Base-by-base conservation (phyloP, 2,888 invertebrate genomes). In the Lasioglossum morio region DNA sequence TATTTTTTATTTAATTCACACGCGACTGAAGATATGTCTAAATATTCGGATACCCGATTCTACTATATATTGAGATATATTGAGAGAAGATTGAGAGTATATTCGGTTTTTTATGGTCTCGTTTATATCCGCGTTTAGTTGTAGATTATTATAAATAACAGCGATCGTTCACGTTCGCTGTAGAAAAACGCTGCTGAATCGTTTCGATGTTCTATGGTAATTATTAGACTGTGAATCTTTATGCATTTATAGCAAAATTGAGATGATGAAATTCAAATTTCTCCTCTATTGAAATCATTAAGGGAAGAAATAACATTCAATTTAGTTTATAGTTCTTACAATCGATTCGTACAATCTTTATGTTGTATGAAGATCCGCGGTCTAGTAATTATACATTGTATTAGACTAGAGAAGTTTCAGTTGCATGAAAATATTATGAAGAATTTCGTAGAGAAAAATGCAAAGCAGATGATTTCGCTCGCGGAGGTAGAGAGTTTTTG, bases 1-100 rank as follows among this genome's bases (percentile, higher is more conserved):
- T 63, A 63, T 63, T 63, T 63, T 63, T 63, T 63, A 63, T 63
- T 63, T 63, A 63, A 63, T 63, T 63, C 63, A 7, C 30, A 5
- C 16, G 1, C 30, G 16, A 27, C 7, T 16, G 30, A 30, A 63
- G 63, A 14, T 30, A 2, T 1, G 16, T 63, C 30, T 30, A 14
- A 27, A 14, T 63, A 16, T 63, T 30, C 63, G 7, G 27, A 30
- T 2, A 30, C 63, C 30, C 16, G 30, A 7, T 63, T n/a, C n/a
- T 12, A 7, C 7, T 30, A 5, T 63, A 30, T 0, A 63, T 63
- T 30, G 16, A 16, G 63, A 63, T 63, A 30, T 63, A 27, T 30
- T 63, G 30, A 2, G 2, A 1, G 14, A 63, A 27, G 63, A 63
- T 63, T 30, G 5, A 27, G 27, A 63, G 30, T n/a, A 3, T 57